Evolutionary conservation across 1,140 invertebrate species (phyloP), one percentile per base, ranked within the genome.

Genomic region (Sycobia sp.): DNA sequence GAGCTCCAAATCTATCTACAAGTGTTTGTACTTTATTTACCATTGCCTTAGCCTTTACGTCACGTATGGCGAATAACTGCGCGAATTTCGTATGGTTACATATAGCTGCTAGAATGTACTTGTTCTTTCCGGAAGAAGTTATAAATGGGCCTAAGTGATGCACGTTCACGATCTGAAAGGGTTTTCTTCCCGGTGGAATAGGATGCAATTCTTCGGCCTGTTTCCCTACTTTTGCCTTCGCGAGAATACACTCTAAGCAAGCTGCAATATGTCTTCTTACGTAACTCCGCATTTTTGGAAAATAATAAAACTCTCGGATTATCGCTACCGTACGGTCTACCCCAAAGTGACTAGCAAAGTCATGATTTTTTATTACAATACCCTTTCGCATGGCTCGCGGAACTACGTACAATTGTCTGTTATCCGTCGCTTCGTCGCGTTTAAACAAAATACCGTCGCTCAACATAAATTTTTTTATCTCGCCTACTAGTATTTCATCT

Each of bases 121-220:
- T 57, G 49, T 68, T 62, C 13, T 39, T 14, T 13, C 16, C 10
- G 0, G 0, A n/a, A 1, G 60, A 36, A 0, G 27, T 56, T 8
- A 61, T 16, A 63, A 67, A 70, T 1, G 62, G 66, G 10, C 50
- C 59, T 20, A 69, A 38, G 49, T 70, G 65, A 54, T 71, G 65
- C 4, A 67, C 29, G 36, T 72, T 49, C 1, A 68, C 27, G 0
- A 49, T 59, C 0, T 53, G 41, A 49, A 70, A 68, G 1, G 69
- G 66, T 23, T 61, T 20, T 14, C 29, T 49, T 7, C 62, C 65
- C 11, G 69, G 62, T 3, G 58, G 44, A 16, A 70, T 72, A 0
- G 70, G 68, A 29, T 67, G n/a, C n/a, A 72, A 51, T 46, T 66
- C 62, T 9, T 67, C 67, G 1, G 27, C 51, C 41, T 58, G 49